Evolutionary conservation across 2,797 vertebrate species (phyloP).

Genomic region (Enteromius afrohamiltoni): DNA sequence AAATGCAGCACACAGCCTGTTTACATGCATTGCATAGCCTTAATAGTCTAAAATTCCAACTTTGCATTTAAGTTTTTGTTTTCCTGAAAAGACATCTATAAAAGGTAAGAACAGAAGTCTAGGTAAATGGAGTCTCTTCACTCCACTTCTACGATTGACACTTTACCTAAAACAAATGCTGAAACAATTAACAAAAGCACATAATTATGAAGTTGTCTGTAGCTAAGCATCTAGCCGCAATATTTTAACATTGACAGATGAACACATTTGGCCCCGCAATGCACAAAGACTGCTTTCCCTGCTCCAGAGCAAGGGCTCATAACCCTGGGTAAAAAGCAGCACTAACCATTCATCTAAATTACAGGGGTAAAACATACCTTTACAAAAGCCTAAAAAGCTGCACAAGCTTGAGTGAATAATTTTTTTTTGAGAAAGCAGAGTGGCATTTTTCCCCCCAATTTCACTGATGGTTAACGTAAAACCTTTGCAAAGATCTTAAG

Average conservation of each 20-base stretch:
- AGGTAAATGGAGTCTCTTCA: not conserved
- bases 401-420: not conserved
- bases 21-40: not conserved
- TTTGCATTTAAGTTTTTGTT: not conserved
- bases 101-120: not conserved
- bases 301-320: not conserved
- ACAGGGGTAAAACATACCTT: not conserved
- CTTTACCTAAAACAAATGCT: not conserved
- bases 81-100: not conserved
- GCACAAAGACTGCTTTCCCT: not conserved
- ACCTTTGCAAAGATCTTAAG: not conserved
- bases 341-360: not conserved
- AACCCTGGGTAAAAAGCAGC: not conserved
- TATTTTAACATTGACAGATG: not conserved
- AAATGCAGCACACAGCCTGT: not conserved
- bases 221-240: not conserved
- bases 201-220: not conserved
- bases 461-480: not conserved
- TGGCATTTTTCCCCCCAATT: not conserved
- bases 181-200: not conserved
- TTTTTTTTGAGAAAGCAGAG: not conserved
- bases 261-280: not conserved
- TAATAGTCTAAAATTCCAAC: not conserved
- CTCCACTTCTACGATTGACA: too few relatives aligned
- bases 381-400: not conserved